These are phyloP conservation scores for Heliocidaris erythrogramma DNA, from an alignment of 35 echinoderm and acorn worm species.

Conservation along the genomic window DNA sequence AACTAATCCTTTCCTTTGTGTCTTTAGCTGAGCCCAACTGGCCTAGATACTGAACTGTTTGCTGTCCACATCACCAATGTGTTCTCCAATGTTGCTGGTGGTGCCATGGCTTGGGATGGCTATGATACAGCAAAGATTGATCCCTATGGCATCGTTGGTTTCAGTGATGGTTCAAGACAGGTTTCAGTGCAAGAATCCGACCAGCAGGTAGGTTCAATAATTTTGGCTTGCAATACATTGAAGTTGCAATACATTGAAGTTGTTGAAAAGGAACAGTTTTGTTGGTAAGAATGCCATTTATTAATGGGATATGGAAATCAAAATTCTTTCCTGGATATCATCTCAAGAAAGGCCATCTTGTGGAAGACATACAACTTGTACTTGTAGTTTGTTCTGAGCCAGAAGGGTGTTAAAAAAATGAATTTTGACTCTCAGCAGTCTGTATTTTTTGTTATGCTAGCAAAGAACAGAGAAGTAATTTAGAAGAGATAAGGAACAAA, in stretches of 20 bases:
- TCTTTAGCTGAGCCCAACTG: conserved; percentile 66
- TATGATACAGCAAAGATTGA: conserved; percentile 66
- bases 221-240: background rate
- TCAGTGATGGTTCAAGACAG: conserved; percentile 63
- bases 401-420: too few relatives aligned
- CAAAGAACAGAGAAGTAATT: too few relatives aligned
- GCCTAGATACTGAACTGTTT: conserved; percentile 69
- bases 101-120: conserved; percentile 59
- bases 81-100: conserved; percentile 60
- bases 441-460: too few relatives aligned
- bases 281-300: too few relatives aligned
- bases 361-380: too few relatives aligned
- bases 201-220: conserved; percentile 53
- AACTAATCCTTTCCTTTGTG: background rate
- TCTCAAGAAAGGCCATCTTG: too few relatives aligned
- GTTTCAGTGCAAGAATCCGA: conserved; percentile 60
- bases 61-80: conserved; percentile 71
- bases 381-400: too few relatives aligned
- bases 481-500: too few relatives aligned
- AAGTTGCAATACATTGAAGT: background rate
- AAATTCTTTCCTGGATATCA: too few relatives aligned
- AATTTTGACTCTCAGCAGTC: too few relatives aligned
- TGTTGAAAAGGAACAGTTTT: too few relatives aligned
- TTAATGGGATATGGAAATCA: too few relatives aligned
- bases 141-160: conserved; percentile 80